Conservation (phyloP, 2,888 invertebrate species). For the Nephrotoma guestfalica region DNA sequence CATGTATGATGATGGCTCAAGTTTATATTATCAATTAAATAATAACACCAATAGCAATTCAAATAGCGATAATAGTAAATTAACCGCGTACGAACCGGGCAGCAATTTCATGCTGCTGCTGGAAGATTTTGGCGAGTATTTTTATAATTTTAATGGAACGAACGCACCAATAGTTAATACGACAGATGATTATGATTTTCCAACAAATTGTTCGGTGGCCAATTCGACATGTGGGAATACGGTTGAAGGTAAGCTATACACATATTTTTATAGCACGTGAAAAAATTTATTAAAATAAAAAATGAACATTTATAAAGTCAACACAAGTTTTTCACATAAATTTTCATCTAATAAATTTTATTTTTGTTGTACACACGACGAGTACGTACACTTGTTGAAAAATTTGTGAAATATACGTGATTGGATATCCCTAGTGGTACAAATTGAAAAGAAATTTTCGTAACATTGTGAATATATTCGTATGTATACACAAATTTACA, state of each 20-base stretch:
- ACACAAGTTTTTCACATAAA: neutral
- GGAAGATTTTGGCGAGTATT: slow-evolving; percentile 67
- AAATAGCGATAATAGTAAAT: neutral
- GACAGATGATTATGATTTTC: slow-evolving; percentile 21
- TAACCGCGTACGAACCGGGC: slow-evolving; percentile 18
- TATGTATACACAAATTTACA: neutral
- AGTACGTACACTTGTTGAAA: neutral
- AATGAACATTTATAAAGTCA: neutral
- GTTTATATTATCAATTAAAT: slow-evolving; percentile 5
- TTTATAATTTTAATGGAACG: slow-evolving; percentile 39
- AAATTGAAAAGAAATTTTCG: neutral
- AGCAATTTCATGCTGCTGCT: slow-evolving; percentile 46
- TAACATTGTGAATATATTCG: neutral
- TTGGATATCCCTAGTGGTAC: neutral
- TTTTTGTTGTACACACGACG: neutral
- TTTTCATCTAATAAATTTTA: neutral
- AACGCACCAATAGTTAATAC: slow-evolving; percentile 14
- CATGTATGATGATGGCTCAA: slow-evolving; percentile 5
- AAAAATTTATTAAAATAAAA: neutral
- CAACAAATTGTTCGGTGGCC: slow-evolving; percentile 24
- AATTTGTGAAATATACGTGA: neutral
- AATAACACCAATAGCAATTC: neutral
- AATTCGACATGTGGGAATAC: slow-evolving; percentile 26
- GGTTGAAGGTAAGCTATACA: slow-evolving; percentile 22
- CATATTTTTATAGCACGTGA: neutral